phyloP scores from a whole-genome alignment of 2,113 vertebrate species.

The Triplophysa tibetana region DNA sequence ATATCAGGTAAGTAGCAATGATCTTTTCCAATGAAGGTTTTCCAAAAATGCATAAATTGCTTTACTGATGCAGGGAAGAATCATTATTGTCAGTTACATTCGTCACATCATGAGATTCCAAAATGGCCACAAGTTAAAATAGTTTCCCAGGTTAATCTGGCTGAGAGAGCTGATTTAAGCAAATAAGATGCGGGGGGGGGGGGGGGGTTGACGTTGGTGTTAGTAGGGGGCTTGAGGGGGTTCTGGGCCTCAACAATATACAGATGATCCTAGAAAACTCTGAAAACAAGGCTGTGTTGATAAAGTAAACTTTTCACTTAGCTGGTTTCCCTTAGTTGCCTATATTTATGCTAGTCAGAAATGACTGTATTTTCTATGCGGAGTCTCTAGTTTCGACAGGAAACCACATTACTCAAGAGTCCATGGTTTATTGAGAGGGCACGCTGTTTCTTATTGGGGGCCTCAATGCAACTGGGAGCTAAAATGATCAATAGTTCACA shows the following conservation, averaged over 20 bases:
- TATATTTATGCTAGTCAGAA: conserved; percentile 48
- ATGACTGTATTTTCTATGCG: conserved; percentile 43
- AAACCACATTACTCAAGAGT: conserved; percentile 51
- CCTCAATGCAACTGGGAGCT: neutral
- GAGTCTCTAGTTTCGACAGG: conserved; percentile 46
- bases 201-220: neutral
- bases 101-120: conserved; percentile 31
- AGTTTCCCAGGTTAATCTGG: conserved; percentile 5
- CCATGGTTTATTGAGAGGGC: conserved; percentile 37
- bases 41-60: no score
- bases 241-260: conserved; percentile 28
- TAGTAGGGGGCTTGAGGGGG: neutral
- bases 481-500: conserved; percentile 25
- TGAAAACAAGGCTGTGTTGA: conserved; percentile 40
- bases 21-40: neutral
- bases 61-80: no score
- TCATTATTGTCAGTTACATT: conserved; percentile 7
- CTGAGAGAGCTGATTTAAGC: conserved; percentile 2
- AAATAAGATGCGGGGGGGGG: neutral
- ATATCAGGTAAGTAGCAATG: conserved; percentile 76
- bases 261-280: conserved; percentile 39
- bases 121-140: conserved; percentile 21
- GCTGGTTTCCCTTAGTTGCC: conserved; percentile 27
- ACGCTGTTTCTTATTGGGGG: conserved; percentile 40
- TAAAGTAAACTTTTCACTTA: conserved; percentile 50